Conservation (phyloP, 2,797 vertebrate genomes). For the Brotula barbata region DNA sequence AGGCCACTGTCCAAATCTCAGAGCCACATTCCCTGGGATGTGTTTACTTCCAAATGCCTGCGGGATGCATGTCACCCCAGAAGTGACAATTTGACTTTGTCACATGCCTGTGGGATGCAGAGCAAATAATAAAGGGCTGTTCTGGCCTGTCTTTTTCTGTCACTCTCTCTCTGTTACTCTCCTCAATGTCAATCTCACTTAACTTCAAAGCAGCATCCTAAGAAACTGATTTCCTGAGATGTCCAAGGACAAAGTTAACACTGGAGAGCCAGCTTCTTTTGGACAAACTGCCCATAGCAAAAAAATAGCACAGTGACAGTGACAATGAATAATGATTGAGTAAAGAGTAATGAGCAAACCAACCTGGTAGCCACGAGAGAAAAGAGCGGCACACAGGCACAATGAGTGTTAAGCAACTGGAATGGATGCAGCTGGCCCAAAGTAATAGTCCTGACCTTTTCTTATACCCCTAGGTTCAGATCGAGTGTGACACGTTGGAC, state of each 20-base stretch:
- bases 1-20: slow-evolving; percentile 45
- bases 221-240: slow-evolving; percentile 56
- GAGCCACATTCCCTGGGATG: slow-evolving; percentile 46
- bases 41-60: slow-evolving; percentile 65
- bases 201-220: slow-evolving; percentile 54
- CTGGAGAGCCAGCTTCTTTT: slow-evolving; percentile 56
- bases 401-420: slow-evolving; percentile 38
- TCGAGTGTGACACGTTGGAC: not conserved
- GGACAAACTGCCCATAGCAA: slow-evolving; percentile 45
- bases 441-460: slow-evolving; percentile 61
- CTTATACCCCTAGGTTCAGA: slow-evolving; percentile 33
- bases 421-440: slow-evolving; percentile 48
- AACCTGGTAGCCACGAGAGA: not conserved
- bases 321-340: too few species aligned
- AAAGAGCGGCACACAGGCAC: slow-evolving; percentile 5
- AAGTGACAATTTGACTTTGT: slow-evolving; percentile 68
- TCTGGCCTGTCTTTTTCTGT: slow-evolving; percentile 44
- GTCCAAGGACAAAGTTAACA: slow-evolving; percentile 60
- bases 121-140: not conserved
- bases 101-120: slow-evolving; percentile 71
- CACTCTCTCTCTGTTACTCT: slow-evolving; percentile 50
- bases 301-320: not conserved
- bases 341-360: too few species aligned
- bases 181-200: slow-evolving; percentile 35
- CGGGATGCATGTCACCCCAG: slow-evolving; percentile 62